phyloP scores from a whole-genome alignment of 1,140 invertebrate genomes.

The Drosophila hydei region DNA sequence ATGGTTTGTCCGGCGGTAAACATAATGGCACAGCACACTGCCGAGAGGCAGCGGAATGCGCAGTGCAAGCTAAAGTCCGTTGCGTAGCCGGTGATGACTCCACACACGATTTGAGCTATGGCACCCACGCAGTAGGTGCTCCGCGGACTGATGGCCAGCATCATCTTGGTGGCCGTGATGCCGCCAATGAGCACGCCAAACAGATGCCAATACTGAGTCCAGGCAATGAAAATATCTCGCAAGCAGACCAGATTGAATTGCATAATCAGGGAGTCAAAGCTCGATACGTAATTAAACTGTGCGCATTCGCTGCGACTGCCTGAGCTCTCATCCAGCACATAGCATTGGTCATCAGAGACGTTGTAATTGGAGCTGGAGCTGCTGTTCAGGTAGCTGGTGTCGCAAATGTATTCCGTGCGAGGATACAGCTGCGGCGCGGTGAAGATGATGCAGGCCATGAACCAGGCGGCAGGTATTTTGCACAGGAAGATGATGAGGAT shows the following conservation, averaged over 20 bases:
- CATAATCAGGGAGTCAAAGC: constrained; percentile 80
- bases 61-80: constrained; percentile 81
- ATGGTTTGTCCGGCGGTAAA: constrained; percentile 81
- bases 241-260: constrained; percentile 84
- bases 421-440: constrained; percentile 79
- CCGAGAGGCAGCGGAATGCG: constrained; percentile 79
- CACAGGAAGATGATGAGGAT: constrained; percentile 83
- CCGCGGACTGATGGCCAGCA: constrained; percentile 80
- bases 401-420: constrained; percentile 63
- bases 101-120: constrained; percentile 77
- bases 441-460: constrained; percentile 84
- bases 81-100: constrained; percentile 80
- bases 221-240: constrained; percentile 83
- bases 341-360: constrained; percentile 65
- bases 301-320: constrained; percentile 57
- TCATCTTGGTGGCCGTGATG: constrained; percentile 80
- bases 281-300: constrained; percentile 62
- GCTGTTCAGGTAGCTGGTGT: constrained; percentile 45
- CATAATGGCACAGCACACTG: constrained; percentile 83
- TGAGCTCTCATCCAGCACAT: constrained; percentile 49
- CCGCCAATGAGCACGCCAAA: constrained; percentile 84
- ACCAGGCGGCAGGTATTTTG: constrained; percentile 84
- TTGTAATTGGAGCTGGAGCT: constrained; percentile 39
- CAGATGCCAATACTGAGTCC: constrained; percentile 84
- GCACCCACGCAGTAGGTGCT: constrained; percentile 81